Base-by-base conservation (phyloP, 1,140 invertebrate species). In the Spodoptera frugiperda region DNA sequence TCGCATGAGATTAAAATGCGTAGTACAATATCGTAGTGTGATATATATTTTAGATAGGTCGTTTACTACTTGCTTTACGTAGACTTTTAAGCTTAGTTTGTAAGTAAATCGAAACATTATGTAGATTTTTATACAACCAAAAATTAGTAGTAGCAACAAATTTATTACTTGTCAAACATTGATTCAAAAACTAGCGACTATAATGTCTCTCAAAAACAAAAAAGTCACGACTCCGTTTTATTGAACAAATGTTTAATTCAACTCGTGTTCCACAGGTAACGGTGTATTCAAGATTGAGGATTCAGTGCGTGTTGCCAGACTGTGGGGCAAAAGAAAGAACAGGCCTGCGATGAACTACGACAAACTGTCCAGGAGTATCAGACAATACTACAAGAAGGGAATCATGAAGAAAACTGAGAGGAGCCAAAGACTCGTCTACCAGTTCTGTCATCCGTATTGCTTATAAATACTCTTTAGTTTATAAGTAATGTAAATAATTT, bases 341-440 rank as follows among this genome's bases (percentile, higher is more conserved):
- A 95, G 99, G 12, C 98, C 99, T 0, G 98, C 98, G 3, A 99
- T 99, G 99, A 99, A 99, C 95, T 99, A 99, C 94, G 99, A 99
- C 95, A 99, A 99, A 91, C 94, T 99, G 44, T 99, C 98, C 73
- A 96, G 99, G 54, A 99, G 98, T 79, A 99, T 99, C 82, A 95
- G 99, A 15, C 99, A 99, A 93, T 99, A 99, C 95, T 99, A 99
- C 96, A 99, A 99, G 94, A 99, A 99, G 93, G 98, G 98, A 54
- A 99, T 99, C 93, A 99, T 99, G 98, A 99, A 99, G 95, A 99
- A 99, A 93, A 99, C 99, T 3, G 98, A 99, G 88, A 95, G 99
- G 49, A 99, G 98, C 76, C 99, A 99, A 94, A 96, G 99, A 88
- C 96, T 99, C 77, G 99, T 99, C 59, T 99, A 99, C 94, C 99